Evolutionary conservation across 2,797 vertebrate genomes (phyloP).

Genomic region (Amblyraja radiata): DNA sequence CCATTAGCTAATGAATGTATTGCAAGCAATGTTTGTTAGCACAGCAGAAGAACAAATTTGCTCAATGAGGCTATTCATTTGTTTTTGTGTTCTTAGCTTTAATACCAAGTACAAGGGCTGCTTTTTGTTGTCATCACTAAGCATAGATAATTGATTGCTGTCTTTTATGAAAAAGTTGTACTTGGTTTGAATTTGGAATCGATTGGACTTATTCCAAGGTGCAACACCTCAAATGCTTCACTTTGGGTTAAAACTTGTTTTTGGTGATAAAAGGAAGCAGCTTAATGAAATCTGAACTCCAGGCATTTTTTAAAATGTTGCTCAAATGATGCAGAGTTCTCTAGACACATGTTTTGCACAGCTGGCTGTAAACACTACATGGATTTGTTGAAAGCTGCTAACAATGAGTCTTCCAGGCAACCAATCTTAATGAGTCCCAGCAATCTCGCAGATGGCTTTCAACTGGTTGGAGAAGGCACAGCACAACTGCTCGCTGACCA

Average conservation of each 20-base stretch:
- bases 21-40: not conserved
- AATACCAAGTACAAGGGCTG: not conserved
- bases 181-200: not conserved
- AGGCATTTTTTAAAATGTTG: not conserved
- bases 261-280: not conserved
- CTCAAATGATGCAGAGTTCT: not conserved
- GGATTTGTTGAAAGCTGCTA: not conserved
- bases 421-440: not conserved
- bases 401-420: not conserved
- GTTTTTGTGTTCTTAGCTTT: not conserved
- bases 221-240: not conserved
- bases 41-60: constrained; percentile 15
- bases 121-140: not conserved
- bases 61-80: not conserved
- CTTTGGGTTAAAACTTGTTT: not conserved
- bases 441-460: not conserved
- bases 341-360: not conserved
- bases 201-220: not conserved
- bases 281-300: not conserved
- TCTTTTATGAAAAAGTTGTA: not conserved
- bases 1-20: constrained; percentile 33
- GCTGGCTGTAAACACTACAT: not conserved
- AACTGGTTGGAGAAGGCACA: not conserved
- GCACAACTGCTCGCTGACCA: too few species aligned
- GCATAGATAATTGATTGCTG: not conserved